phyloP scores from a whole-genome alignment of 2,113 vertebrate species.

The Melospiza melodia region DNA sequence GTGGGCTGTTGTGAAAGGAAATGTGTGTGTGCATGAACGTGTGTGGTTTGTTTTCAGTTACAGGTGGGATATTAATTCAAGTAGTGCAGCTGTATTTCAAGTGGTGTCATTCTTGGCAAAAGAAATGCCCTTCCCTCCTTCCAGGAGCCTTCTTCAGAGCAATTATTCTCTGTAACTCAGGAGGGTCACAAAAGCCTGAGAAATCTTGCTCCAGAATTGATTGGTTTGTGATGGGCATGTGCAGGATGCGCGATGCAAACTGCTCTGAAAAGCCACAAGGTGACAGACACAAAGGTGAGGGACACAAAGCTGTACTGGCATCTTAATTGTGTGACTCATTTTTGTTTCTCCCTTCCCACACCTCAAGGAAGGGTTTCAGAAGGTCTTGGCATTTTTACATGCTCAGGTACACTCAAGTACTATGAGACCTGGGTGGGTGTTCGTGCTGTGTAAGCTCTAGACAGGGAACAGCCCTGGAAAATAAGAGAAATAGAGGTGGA shows the following conservation, averaged over 20 bases:
- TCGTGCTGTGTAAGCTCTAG: background rate
- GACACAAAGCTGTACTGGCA: background rate
- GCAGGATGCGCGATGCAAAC: background rate
- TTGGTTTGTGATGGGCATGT: background rate
- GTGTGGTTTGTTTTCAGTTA: background rate
- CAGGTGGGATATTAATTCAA: conserved; percentile 9
- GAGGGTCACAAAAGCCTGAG: background rate
- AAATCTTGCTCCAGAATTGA: background rate
- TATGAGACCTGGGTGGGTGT: background rate
- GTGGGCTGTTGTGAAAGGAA: background rate
- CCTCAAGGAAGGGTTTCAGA: background rate
- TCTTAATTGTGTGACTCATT: background rate
- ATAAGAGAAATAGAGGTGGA: background rate
- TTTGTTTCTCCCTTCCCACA: background rate
- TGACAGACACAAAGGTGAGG: background rate
- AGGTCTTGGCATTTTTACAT: background rate
- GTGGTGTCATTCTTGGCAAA: conserved; percentile 4
- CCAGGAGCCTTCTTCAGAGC: background rate
- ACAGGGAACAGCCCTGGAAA: background rate
- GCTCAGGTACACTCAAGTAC: background rate
- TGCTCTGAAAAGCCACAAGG: background rate
- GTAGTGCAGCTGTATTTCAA: background rate
- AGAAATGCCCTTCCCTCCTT: background rate
- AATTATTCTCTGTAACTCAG: background rate
- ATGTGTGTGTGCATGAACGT: fast-evolving